Percentiles rank a stretch among this genome's conserved stretches.
Evolutionary conservation across 2,797 vertebrate genomes (phyloP).

Genomic region (Astyanax mexicanus): DNA sequence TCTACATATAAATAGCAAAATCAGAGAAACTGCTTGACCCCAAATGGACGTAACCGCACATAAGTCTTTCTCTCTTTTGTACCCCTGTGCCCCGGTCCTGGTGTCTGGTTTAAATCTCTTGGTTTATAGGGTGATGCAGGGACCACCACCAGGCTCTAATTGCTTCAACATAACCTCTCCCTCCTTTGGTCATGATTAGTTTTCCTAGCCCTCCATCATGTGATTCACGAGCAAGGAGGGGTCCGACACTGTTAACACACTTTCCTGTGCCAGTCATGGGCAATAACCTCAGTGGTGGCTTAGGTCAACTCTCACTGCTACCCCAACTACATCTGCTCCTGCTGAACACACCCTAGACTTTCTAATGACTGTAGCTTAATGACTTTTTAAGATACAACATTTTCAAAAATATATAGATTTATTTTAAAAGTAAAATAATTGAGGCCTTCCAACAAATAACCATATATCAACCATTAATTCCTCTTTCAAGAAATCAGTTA

Average conservation of each 20-base stretch:
- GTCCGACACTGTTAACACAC: constrained; percentile 3
- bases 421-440: too few species aligned
- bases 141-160: constrained; percentile 63
- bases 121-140: constrained; percentile 53
- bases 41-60: neutral
- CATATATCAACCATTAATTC: too few species aligned
- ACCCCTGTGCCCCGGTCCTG: constrained; percentile 25
- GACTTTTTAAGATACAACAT: too few species aligned
- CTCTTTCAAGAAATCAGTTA: too few species aligned
- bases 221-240: constrained; percentile 69
- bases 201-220: constrained; percentile 57
- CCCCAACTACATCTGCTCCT: neutral
- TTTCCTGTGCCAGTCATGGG: constrained; percentile 11
- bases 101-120: constrained; percentile 62
- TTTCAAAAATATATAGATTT: too few species aligned
- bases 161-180: constrained; percentile 61
- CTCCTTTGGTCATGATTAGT: constrained; percentile 56
- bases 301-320: neutral
- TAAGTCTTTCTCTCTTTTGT: constrained; percentile 36
- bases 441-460: too few species aligned
- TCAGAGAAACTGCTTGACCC: constrained; percentile 1
- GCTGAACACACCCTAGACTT: neutral
- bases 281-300: constrained; percentile 3
- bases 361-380: too few species aligned
- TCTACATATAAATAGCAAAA: too few species aligned